Percentiles rank a stretch among this genome's conserved stretches.
Conservation (phyloP, 2,888 invertebrate genomes). For the Hemithea aestivaria region DNA sequence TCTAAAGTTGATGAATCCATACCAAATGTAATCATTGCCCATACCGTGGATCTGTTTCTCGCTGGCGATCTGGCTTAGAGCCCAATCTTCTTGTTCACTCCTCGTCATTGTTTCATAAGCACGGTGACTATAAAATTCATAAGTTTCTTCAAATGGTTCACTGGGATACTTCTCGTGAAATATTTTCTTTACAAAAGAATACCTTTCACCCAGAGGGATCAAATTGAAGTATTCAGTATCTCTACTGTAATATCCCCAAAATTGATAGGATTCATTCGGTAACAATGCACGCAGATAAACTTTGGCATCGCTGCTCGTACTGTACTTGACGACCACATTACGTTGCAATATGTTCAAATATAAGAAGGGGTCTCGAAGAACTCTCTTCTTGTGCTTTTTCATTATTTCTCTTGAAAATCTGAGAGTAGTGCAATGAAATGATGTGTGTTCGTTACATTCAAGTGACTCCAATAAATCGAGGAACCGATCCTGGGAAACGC, state of each 20-base stretch:
- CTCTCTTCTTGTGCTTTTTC: constrained; percentile 45
- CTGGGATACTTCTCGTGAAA: constrained; percentile 32
- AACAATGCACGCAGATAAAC: constrained; percentile 32
- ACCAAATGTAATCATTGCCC: constrained; percentile 38
- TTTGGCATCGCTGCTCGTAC: constrained; percentile 39
- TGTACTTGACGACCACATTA: constrained; percentile 32
- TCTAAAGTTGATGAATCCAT: constrained; percentile 34
- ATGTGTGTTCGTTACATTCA: not conserved
- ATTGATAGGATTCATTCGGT: constrained; percentile 29
- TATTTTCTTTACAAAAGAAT: constrained; percentile 31
- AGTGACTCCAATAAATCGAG: constrained; percentile 47
- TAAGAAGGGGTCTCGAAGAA: constrained; percentile 35
- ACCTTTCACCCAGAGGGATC: constrained; percentile 34
- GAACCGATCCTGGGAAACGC: constrained; percentile 37
- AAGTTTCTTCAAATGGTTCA: constrained; percentile 34
- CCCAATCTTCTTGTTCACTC: constrained; percentile 38
- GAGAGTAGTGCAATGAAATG: constrained; percentile 10
- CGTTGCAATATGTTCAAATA: constrained; percentile 39
- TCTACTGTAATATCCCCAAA: constrained; percentile 41
- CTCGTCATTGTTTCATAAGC: constrained; percentile 28
- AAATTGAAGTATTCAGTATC: constrained; percentile 35
- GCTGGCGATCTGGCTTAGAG: not conserved
- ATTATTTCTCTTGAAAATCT: constrained; percentile 39
- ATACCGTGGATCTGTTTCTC: constrained; percentile 26
- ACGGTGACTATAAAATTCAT: constrained; percentile 7